Evolutionary conservation across 1,140 invertebrate species (phyloP).

Genomic region (Pseudoatta argentina): DNA sequence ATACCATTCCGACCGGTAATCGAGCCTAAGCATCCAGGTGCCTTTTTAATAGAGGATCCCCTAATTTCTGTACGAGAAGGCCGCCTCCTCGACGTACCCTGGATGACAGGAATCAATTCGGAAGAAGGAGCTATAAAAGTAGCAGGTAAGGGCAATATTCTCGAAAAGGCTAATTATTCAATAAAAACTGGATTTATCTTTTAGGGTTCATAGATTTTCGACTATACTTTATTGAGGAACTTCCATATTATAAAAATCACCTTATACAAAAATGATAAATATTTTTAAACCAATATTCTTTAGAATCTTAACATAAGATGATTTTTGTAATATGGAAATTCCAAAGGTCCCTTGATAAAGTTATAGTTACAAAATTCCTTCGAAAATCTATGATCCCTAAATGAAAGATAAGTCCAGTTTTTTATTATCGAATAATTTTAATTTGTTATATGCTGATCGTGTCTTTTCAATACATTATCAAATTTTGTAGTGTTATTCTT

Average conservation of each 20-base stretch:
- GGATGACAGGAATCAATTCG: constrained; percentile 90
- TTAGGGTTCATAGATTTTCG: background rate
- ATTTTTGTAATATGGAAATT: background rate
- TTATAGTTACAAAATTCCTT: background rate
- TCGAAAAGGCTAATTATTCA: background rate
- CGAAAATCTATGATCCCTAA: background rate
- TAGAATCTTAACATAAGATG: background rate
- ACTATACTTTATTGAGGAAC: background rate
- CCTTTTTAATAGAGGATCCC: constrained; percentile 89
- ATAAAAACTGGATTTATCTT: background rate
- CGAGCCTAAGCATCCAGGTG: constrained; percentile 89
- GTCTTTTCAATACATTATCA: background rate
- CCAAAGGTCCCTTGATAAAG: background rate
- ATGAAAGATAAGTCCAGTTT: background rate
- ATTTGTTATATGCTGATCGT: background rate
- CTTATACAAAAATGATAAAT: background rate
- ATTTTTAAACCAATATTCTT: too few relatives aligned
- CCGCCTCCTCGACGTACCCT: constrained; percentile 87
- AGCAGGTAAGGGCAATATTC: constrained; percentile 85
- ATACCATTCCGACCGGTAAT: constrained; percentile 91
- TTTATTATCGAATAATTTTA: background rate
- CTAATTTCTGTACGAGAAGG: constrained; percentile 85
- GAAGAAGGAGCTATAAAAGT: constrained; percentile 90
- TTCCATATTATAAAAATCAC: background rate
- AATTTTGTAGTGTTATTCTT: background rate